A percentile compares a stretch with the other conserved stretches of the same genome.
phyloP scores from a whole-genome alignment of 2,888 invertebrate genomes.

The Ormyrus rosae region DNA sequence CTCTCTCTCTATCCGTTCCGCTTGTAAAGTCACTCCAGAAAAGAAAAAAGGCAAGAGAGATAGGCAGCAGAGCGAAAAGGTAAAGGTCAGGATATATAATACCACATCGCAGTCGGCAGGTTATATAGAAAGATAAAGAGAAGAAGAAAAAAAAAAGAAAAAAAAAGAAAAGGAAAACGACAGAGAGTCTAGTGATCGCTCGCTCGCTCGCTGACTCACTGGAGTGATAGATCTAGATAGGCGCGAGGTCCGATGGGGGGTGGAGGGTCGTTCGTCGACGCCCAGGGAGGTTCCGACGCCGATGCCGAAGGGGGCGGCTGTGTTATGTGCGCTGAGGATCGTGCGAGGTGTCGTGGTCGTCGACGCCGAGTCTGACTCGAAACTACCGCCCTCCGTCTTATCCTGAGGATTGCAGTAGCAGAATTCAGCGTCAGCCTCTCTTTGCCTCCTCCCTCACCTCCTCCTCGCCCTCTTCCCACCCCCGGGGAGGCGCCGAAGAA shows the following conservation, averaged over 20 bases:
- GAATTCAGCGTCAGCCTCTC: conserved; percentile 11
- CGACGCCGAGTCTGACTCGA: conserved; percentile 87
- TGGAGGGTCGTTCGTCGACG: conserved; percentile 77
- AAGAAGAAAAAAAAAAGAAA: not conserved
- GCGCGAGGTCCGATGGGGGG: conserved; percentile 76
- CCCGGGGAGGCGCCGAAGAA: not conserved
- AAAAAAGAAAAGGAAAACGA: not conserved
- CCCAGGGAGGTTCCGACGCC: conserved; percentile 60
- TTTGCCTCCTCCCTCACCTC: not conserved
- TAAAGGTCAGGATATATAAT: no score
- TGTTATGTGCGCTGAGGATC: conserved; percentile 80
- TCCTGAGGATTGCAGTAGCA: conserved; percentile 66
- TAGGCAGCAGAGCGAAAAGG: not conserved
- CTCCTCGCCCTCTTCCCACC: not conserved
- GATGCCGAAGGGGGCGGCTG: conserved; percentile 63
- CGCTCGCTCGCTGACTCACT: conserved; percentile 70
- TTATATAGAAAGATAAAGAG: conserved; percentile 1
- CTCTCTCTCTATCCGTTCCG: not conserved
- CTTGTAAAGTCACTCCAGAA: not conserved
- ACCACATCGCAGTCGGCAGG: no score
- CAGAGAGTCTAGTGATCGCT: conserved; percentile 7
- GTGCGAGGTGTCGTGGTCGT: conserved; percentile 84
- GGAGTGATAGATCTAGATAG: conserved; percentile 77
- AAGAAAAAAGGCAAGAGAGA: not conserved
- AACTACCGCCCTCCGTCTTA: conserved; percentile 80